Conservation (phyloP, 2,113 vertebrate species). For the Rhipidura dahli region DNA sequence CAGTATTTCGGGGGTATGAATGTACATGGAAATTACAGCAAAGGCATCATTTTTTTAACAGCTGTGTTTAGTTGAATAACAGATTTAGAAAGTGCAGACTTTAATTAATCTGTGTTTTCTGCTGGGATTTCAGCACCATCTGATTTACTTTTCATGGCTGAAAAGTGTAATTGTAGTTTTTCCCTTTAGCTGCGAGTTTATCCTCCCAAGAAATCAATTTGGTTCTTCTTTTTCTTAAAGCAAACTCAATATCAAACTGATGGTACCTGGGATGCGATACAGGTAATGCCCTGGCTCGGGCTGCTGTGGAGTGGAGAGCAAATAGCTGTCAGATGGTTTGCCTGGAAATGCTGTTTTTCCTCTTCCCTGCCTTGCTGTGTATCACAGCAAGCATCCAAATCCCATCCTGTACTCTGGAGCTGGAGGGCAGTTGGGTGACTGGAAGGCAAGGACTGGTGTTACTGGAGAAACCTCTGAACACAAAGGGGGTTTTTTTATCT, state of each 20-base stretch:
- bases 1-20: constrained; percentile 27
- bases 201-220: constrained; percentile 67
- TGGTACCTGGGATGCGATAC: background rate
- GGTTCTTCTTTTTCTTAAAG: constrained; percentile 50
- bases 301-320: background rate
- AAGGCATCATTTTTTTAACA: constrained; percentile 75
- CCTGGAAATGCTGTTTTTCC: background rate
- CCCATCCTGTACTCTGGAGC: fast-evolving
- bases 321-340: background rate
- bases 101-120: constrained; percentile 82
- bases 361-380: background rate
- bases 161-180: constrained; percentile 75
- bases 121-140: constrained; percentile 76
- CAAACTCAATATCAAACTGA: background rate
- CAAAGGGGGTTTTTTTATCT: background rate
- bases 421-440: background rate
- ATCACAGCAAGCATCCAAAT: background rate
- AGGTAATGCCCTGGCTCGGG: background rate
- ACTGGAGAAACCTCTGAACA: background rate
- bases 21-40: constrained; percentile 60
- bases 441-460: background rate
- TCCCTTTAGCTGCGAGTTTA: constrained; percentile 65
- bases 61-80: constrained; percentile 79
- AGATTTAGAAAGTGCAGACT: constrained; percentile 79
- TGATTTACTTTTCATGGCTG: constrained; percentile 76